Evolutionary conservation across 2,888 invertebrate species (phyloP), one percentile per base, ranked within the genome.

Genomic region (Desoria tigrina): DNA sequence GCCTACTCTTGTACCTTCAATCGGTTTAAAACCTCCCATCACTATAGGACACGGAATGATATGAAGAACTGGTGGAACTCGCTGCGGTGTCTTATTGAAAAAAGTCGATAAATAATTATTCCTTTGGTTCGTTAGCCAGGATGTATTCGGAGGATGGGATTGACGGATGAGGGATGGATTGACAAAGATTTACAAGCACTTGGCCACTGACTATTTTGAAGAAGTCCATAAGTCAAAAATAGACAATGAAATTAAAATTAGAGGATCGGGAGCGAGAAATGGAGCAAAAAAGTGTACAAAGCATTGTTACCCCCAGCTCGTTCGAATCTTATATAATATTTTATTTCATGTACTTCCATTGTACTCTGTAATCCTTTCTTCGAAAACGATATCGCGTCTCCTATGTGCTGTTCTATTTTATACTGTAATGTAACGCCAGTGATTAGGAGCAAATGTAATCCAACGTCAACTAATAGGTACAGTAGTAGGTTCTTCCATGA

Each of bases 161-260:
- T 45, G 45, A 45, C 45, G 21, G 45, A 21, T 45, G 45, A 45
- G 45, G 45, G 45, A 45, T 45, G 45, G 51, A 32, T 63, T 63
- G 63, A 63, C 63, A 50, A 63, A 63, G 63, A 63, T 63, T 63
- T 63, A 63, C 56, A 28, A 42, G 56, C 42, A 26, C 24, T 14
- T 24, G 26, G 18, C 55, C 32, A 32, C 11, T 57, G 26, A 42
- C 39, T 39, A 21, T 23, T 55, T 18, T 26, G n/a, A 42, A 39
- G 26, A 42, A 63, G 50, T 28, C 37, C 56, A 61, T 57, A 62
- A 63, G 39, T 61, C 60, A 61, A 74, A 74, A 70, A 60, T 63
- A 74, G 72, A 74, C 72, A 74, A 74, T 74, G 69, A 65, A 68
- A 63, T 64, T 65, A 65, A 68, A 70, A 72, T 69, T 66, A 65